phyloP scores from a whole-genome alignment of 2,797 vertebrate genomes.

The Emys orbicularis region DNA sequence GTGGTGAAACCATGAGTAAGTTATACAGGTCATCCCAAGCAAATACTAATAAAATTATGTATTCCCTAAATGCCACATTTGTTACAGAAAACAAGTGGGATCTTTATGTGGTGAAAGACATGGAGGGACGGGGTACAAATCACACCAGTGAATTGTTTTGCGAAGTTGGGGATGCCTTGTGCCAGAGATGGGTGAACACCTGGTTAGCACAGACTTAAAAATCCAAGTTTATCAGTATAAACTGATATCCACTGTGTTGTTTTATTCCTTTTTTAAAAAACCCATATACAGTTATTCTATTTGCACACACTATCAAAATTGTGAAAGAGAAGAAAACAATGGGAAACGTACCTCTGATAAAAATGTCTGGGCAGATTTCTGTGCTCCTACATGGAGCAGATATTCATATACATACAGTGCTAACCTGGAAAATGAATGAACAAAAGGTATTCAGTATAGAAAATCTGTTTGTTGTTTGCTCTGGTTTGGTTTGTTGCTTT shows the following conservation, averaged over 20 bases:
- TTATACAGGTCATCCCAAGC: slow-evolving; percentile 7
- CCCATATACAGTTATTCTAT: background rate
- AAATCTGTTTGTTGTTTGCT: background rate
- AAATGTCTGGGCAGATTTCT: slow-evolving; percentile 99
- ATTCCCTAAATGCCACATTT: background rate
- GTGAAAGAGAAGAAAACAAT: slow-evolving; percentile 12
- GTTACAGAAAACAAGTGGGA: background rate
- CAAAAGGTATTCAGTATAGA: slow-evolving; percentile 53
- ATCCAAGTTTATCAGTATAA: background rate
- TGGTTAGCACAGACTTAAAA: background rate
- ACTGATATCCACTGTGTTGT: background rate
- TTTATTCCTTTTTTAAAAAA: background rate
- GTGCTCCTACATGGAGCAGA: slow-evolving; percentile 98
- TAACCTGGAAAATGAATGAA: slow-evolving; percentile 88
- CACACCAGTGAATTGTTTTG: background rate
- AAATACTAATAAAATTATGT: background rate
- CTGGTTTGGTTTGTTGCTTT: background rate
- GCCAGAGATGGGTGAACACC: background rate
- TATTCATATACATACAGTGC: slow-evolving; percentile 98
- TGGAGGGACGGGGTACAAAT: background rate
- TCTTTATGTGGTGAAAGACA: background rate
- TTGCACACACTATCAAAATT: background rate
- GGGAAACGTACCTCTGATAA: slow-evolving; percentile 94
- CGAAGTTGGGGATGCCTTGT: background rate
- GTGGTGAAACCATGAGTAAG: background rate